Evolutionary conservation across 1,140 invertebrate species (phyloP), one percentile per base, ranked within the genome.

Genomic region (Yoshiicerus persimilis): DNA sequence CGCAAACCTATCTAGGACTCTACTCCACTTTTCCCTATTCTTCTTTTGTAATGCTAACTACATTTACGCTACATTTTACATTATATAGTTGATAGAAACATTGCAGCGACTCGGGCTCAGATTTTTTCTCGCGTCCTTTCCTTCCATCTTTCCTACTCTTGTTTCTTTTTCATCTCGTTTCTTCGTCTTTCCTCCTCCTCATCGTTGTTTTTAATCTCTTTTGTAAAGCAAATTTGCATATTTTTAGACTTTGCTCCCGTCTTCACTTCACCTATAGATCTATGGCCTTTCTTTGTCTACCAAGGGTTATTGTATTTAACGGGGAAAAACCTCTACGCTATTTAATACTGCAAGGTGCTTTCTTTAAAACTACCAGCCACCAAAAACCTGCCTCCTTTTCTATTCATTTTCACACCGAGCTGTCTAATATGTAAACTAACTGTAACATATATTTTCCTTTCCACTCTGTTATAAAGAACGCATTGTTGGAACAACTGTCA

Each of bases 141-240:
- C 86, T 41, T 84, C 36, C 75, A 25, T 80, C 75, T 64, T 25
- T 38, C 23, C 32, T 75, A 41, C 41, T 32, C 38, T 86, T 38
- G 62, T 86, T 84, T 87, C 77, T 64, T 80, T 77, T 64, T 87
- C 64, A 75, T 87, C 86, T 77, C 62, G 86, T 9, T 87, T 13
- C 38, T 86, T 66, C 41, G 32, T 75, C 36, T 10, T 77, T 36
- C 30, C n/a, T 87, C 36, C 27, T 87, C 86, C 64, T 86, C 85
- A 32, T 66, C 64, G 25, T 86, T 62, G 32, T 86, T 86, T 86
- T 86, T 86, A 86, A 86, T 86, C 85, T 86, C 85, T 86, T 66
- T 36, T 86, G 47, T 66, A 56, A 41, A 38, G 47, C 11, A 66
- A 86, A 86, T 86, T 70, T 86, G 85, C 85, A 86, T 86, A 86